A percentile compares a stretch with the other conserved stretches of the same genome.
These are phyloP conservation scores for Drosophila tropicalis DNA, from an alignment of 1,140 invertebrate species.

Conservation along the genomic window DNA sequence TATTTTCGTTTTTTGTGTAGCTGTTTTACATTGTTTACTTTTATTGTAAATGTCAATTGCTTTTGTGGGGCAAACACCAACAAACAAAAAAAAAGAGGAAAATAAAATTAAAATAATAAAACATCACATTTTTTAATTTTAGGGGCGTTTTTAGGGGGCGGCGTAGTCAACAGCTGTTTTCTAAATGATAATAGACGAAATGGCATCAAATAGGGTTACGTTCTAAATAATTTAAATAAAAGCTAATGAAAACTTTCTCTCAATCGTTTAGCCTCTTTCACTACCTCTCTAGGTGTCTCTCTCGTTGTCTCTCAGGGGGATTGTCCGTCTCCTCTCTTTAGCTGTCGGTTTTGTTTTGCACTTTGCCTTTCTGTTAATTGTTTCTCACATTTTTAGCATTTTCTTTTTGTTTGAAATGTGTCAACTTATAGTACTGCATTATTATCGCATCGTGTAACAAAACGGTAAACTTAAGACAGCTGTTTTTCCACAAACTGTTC, in stretches of 20 bases:
- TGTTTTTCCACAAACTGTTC: background rate
- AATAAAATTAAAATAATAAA: background rate
- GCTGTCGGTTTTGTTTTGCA: background rate
- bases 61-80: conserved; percentile 34
- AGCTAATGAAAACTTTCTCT: conserved; percentile 17
- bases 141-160: conserved; percentile 12
- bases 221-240: conserved; percentile 64
- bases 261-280: background rate
- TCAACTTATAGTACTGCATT: background rate
- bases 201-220: conserved; percentile 64
- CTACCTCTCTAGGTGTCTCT: background rate
- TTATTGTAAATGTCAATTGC: conserved; percentile 74
- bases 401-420: background rate
- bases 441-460: no score
- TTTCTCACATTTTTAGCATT: background rate
- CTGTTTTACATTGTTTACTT: conserved; percentile 8
- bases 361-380: conserved; percentile 3
- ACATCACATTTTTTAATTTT: background rate
- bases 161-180: conserved; percentile 33
- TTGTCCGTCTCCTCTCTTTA: background rate
- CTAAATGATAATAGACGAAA: conserved; percentile 27
- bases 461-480: background rate
- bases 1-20: conserved; percentile 19
- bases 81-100: background rate
- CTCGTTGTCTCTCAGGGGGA: background rate